Evolutionary conservation across 2,113 vertebrate species (phyloP), one percentile per base, ranked within the genome.

Genomic region (Ursus arctos): DNA sequence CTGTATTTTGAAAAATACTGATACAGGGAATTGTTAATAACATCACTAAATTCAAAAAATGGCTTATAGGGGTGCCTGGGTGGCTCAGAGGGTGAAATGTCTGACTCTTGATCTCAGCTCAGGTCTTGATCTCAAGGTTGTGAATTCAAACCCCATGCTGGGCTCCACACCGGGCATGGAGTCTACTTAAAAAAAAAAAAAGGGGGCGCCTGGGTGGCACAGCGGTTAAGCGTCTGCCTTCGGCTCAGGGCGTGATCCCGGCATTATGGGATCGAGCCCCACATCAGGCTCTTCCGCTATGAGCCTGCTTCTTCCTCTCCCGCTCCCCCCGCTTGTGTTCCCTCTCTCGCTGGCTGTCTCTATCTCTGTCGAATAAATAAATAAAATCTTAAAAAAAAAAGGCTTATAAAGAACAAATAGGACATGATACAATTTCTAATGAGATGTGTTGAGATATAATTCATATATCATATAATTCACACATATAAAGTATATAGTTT

Each of bases 1-100:
- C 13, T 84, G 1, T 71, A 93, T 95, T 98, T 83, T 84, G 57
- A 89, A 91, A 94, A 77, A 85, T 65, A 76, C 22, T 84, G 47
- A 79, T 31, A 59, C 49, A 33, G 51, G 19, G 74, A 93, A 67
- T 80, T 53, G 6, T 76, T 57, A 94, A 57, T 89, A 55, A 67
- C 28, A 89, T 65, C 1, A 63, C 12, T 86, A 77, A 87, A 63
- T 53, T 96, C 14, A n/a, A 93, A 93, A 74, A 87, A 51, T 93
- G n/a, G 24, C 24, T 97, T 95, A 51, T 72, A 57, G 31, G 63
- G 63, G 31, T 33, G 31, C 14, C 63, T 67, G 63, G 31, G 63
- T 33, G 31, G 31, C 63, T 67, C 63, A 67, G 14, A 7, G 15
- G 63, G 63, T 67, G 63, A 33, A 67, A 67, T 33, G 63, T 33